Base-by-base conservation (phyloP, 2,113 vertebrate genomes). In the Andinoacara biseriatus region DNA sequence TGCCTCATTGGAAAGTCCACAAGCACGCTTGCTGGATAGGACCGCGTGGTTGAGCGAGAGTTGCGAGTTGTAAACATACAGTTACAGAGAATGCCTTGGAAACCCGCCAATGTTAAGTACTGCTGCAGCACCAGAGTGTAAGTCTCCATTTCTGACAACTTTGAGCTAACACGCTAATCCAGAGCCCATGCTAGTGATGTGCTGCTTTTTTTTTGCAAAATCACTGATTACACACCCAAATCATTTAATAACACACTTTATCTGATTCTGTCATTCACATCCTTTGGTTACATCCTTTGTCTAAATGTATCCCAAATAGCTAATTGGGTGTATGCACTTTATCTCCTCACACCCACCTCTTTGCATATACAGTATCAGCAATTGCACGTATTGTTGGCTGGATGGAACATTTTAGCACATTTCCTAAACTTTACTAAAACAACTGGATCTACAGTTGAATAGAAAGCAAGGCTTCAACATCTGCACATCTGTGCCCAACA, bases 11-110 rank as follows among this genome's bases (percentile, higher is more conserved):
- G 11, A 15, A 49, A 49, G 14, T 46, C 15, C 40, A 67, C 63
- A 17, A 49, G 43, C 10, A 11, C 2, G 13, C 5, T 15, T 26
- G 38, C 22, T 67, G 38, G 2, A 40, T 67, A 0, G 0, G 13
- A 26, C 22, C 14, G 0, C 7, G 0, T 0, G 2, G n/a, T n/a
- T n/a, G n/a, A n/a, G n/a, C n/a, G n/a, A 67, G 40, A 67, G 63
- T 24, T 67, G 2, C 17, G 38, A 67, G 22, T 10, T 17, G 63
- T 49, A 46, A 14, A 49, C 63, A 46, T 20, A 52, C 18, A 20
- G 52, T 9, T 52, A 52, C 15, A 52, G 5, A 18, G 46, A 52
- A 38, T 26, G 62, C 38, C 62, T 67, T 67, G 22, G 22, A 46
- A 43, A 67, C 0, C 38, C 46, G 62, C 38, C 38, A 26, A 43